Conservation (phyloP, 2,113 vertebrate species). For the Pelmatolapia mariae region DNA sequence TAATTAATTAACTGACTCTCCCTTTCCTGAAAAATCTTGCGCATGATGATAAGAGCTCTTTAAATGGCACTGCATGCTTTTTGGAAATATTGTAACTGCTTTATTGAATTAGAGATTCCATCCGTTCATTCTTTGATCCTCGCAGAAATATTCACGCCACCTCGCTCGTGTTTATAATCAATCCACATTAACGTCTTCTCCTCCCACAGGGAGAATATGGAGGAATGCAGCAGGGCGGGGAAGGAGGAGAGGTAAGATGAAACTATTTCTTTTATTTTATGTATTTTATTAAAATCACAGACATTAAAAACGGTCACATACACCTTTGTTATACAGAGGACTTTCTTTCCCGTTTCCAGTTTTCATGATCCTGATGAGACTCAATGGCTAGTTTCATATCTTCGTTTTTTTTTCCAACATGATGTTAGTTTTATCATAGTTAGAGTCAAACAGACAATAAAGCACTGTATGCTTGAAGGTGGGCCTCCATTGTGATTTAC, state of each 20-base stretch:
- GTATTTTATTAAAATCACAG: background rate
- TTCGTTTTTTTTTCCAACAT: background rate
- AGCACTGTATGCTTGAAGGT: background rate
- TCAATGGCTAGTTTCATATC: background rate
- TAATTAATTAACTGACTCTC: slow-evolving; percentile 3
- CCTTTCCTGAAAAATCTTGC: background rate
- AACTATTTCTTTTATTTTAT: background rate
- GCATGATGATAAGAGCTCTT: background rate
- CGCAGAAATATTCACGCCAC: background rate
- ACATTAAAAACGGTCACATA: background rate
- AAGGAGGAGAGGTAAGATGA: slow-evolving; percentile 72
- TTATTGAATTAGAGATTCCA: background rate
- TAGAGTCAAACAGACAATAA: background rate
- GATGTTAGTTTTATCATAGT: background rate
- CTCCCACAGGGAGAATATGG: slow-evolving; percentile 70
- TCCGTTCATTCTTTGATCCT: background rate
- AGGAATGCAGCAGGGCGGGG: slow-evolving; percentile 72
- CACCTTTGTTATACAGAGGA: background rate
- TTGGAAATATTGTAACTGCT: background rate
- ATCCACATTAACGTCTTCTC: background rate
- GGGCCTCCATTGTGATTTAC: background rate
- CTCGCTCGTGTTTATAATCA: background rate
- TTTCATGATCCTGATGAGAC: background rate
- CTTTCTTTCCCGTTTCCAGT: background rate
- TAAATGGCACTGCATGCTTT: background rate